These are phyloP conservation scores for Cryptotis parvus DNA, from an alignment of 2,113 vertebrate species.

Conservation along the genomic window DNA sequence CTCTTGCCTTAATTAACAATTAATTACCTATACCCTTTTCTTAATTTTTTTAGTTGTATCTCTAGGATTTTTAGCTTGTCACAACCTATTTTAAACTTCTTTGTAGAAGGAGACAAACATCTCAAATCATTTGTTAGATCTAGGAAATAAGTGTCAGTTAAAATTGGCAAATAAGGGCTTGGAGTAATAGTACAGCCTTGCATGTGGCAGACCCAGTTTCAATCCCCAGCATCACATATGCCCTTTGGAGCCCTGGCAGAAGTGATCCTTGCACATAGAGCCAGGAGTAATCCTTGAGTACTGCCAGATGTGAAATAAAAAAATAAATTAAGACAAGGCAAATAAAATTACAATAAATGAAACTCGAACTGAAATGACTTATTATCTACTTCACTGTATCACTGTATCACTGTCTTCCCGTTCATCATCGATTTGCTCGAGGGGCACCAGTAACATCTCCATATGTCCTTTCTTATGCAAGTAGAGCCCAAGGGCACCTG, in stretches of 20 bases:
- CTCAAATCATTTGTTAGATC: not conserved
- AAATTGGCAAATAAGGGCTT: not conserved
- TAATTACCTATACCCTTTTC: not conserved
- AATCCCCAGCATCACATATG: too few relatives aligned
- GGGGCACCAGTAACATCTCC: too few relatives aligned
- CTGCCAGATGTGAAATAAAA: too few relatives aligned
- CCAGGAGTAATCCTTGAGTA: too few relatives aligned
- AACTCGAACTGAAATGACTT: conserved; percentile 4
- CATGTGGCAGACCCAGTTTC: too few relatives aligned
- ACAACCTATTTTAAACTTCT: not conserved
- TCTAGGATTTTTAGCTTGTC: not conserved
- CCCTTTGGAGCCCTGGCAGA: too few relatives aligned
- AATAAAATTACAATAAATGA: not conserved
- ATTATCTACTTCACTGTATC: not conserved
- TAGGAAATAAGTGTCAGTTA: not conserved
- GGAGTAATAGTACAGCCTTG: too few relatives aligned
- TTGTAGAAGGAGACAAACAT: not conserved
- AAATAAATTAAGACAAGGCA: not conserved
- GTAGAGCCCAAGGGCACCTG: too few relatives aligned
- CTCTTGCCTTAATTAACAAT: not conserved
- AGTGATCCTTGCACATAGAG: too few relatives aligned
- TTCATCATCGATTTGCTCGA: too few relatives aligned
- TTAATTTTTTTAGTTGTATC: not conserved
- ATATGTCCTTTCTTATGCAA: too few relatives aligned
- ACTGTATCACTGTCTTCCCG: too few relatives aligned